Conservation (phyloP, 2,888 invertebrate species). For the Tricholauxania praeusta region DNA sequence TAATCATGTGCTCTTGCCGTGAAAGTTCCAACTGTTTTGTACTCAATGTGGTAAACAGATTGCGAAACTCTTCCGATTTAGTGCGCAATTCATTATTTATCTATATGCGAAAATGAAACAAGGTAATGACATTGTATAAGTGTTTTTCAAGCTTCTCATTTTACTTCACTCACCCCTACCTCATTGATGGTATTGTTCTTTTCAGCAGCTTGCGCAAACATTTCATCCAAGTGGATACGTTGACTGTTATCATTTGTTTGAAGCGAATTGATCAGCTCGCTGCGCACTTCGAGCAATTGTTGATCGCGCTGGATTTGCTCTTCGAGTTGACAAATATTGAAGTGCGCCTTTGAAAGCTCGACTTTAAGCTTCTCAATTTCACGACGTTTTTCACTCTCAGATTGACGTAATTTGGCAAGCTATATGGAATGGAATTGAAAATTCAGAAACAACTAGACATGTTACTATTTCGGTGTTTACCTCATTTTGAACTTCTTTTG, state of each 20-base stretch:
- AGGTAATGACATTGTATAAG: neutral
- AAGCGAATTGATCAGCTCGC: conserved; percentile 57
- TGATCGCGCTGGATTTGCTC: conserved; percentile 55
- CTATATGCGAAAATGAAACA: conserved; percentile 43
- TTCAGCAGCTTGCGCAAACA: conserved; percentile 54
- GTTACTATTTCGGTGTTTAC: conserved; percentile 18
- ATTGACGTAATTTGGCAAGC: conserved; percentile 44
- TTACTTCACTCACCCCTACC: conserved; percentile 44
- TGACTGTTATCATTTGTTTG: conserved; percentile 57
- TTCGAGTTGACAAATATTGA: conserved; percentile 52
- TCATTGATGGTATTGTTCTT: conserved; percentile 52
- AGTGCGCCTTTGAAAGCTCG: conserved; percentile 50
- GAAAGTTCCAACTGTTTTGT: conserved; percentile 58
- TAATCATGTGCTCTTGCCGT: conserved; percentile 59
- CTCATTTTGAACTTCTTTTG: conserved; percentile 42
- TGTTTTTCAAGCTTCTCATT: conserved; percentile 9
- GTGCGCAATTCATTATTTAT: conserved; percentile 56
- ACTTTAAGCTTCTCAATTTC: conserved; percentile 52
- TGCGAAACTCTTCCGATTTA: conserved; percentile 59
- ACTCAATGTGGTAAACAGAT: conserved; percentile 54
- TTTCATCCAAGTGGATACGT: conserved; percentile 53
- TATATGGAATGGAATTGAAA: neutral
- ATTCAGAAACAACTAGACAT: neutral
- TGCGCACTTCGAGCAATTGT: conserved; percentile 55
- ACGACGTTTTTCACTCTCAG: conserved; percentile 47